These are phyloP conservation scores for Adineta ricciae DNA, from an alignment of 2,888 invertebrate species.

Conservation along the genomic window DNA sequence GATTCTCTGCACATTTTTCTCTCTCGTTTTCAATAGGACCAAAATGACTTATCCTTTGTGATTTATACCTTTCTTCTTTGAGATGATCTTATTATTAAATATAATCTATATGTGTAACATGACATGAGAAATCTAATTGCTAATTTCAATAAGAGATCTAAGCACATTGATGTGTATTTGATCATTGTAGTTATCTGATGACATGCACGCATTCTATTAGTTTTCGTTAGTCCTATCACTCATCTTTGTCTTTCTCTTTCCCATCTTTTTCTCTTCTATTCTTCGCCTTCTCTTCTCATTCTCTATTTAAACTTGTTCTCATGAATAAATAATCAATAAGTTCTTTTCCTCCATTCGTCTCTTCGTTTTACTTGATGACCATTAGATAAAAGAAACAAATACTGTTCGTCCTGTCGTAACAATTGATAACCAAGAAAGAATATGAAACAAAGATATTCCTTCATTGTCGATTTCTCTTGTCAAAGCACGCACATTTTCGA, in stretches of 20 bases:
- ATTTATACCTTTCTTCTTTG: not conserved
- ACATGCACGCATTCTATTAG: not conserved
- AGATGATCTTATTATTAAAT: not conserved
- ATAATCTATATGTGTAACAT: not conserved
- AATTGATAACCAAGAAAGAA: not conserved
- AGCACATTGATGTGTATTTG: not conserved
- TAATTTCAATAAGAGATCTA: not conserved
- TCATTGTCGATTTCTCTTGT: not conserved
- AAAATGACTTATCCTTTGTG: not conserved
- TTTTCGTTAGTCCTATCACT: not conserved
- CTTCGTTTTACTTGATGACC: not conserved
- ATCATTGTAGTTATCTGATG: not conserved
- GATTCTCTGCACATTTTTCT: not conserved
- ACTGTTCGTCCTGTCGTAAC: not conserved
- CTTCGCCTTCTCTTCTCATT: not conserved
- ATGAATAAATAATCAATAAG: conserved; percentile 9
- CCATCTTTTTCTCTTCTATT: not conserved
- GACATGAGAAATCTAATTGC: not conserved
- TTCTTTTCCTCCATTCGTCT: not conserved
- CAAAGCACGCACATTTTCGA: not conserved
- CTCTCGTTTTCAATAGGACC: not conserved
- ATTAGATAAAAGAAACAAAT: not conserved
- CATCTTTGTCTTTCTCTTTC: not conserved
- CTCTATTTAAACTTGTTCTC: not conserved
- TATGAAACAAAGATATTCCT: not conserved